Evolutionary conservation across 2,113 vertebrate species (phyloP), one percentile per base, ranked within the genome.

Genomic region (Mirza zaza): DNA sequence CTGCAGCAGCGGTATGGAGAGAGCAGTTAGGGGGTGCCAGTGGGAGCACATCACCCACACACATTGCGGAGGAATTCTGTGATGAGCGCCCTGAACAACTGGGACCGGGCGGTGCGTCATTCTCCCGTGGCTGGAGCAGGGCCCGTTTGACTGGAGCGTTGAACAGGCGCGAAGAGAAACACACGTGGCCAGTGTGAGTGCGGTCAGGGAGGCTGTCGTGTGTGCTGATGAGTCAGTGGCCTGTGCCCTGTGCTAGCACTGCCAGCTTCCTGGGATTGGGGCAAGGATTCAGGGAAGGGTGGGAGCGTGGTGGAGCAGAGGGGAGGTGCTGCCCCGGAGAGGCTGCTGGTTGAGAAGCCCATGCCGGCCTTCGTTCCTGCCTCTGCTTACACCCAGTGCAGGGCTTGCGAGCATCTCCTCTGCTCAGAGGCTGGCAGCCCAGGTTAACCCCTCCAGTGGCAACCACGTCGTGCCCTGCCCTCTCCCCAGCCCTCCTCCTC

Each of bases 161-260:
- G 63, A 90, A 76, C 70, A 21, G 90, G 59, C 23, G 0, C 15
- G 2, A 32, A 63, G 87, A 75, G 90, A 84, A 80, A 42, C 90
- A 91, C 73, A 93, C 68, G 92, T 18, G 95, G 85, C 87, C 20
- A 36, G 23, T 34, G 73, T 7, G 15, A 93, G 42, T 13, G 93
- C 0, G 7, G 90, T 36, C 10, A 50, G 2, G 25, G 70, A 50
- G 87, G 63, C 84, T 29, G 23, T 20, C 0, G 1, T 48, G 4
- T 6, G 0, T 5, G 23, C 13, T 12, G 81, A 25, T 97, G 96
- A 97, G 61, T 95, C 96, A 94, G 91, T 52, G 25, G 79, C 79
- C 82, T 81, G 50, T 70, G 75, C 52, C 91, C 29, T 0, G 1
- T 45, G 96, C 96, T 83, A 91, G 79, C 48, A 8, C 52, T n/a